phyloP scores from a whole-genome alignment of 1,140 invertebrate species.

The Neomicropteryx cornuta region DNA sequence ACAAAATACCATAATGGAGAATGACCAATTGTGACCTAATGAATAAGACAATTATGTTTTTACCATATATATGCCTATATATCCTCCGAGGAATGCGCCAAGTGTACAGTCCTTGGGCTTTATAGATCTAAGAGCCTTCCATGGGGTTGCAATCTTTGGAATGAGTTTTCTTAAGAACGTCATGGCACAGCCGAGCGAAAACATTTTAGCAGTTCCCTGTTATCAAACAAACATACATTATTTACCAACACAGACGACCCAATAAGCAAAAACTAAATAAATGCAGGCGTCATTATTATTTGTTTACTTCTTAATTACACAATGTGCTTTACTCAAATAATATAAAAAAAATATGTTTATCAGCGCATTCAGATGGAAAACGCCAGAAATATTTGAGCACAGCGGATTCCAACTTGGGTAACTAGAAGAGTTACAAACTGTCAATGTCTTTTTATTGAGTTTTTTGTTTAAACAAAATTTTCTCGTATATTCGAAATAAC shows the following conservation, averaged over 20 bases:
- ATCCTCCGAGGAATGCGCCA: constrained; percentile 37
- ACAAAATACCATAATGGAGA: too few relatives aligned
- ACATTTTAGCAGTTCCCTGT: constrained; percentile 33
- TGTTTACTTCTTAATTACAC: too few relatives aligned
- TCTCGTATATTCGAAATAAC: neutral
- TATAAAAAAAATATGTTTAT: neutral
- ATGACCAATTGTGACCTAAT: too few relatives aligned
- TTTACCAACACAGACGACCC: constrained; percentile 1
- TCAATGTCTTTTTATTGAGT: neutral
- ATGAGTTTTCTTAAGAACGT: constrained; percentile 30
- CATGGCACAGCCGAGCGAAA: constrained; percentile 34
- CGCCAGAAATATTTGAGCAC: neutral
- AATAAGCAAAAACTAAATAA: neutral
- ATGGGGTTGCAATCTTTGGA: constrained; percentile 28
- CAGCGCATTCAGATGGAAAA: neutral
- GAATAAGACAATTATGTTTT: too few relatives aligned
- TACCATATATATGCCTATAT: constrained; percentile 38
- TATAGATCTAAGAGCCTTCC: constrained; percentile 29
- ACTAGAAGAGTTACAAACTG: too few relatives aligned
- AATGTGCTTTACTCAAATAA: too few relatives aligned
- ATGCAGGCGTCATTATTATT: too few relatives aligned
- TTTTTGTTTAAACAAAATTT: neutral
- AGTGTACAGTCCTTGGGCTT: constrained; percentile 29
- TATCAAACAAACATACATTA: constrained; percentile 11
- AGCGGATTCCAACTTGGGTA: neutral